Conservation (phyloP, 2,888 invertebrate genomes). For the Petrolisthes cinctipes region DNA sequence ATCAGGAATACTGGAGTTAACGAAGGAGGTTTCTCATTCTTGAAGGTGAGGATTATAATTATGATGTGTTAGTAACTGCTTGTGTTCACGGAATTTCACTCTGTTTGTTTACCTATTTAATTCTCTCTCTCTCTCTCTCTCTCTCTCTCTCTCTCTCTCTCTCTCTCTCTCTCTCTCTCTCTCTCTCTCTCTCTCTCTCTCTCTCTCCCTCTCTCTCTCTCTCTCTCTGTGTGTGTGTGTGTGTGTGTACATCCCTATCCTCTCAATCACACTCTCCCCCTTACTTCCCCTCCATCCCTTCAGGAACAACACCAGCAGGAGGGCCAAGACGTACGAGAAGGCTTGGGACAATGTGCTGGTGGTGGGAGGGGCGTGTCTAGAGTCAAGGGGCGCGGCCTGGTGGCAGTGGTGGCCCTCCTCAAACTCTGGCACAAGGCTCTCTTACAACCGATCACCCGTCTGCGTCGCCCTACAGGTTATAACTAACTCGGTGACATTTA, state of each 20-base stretch:
- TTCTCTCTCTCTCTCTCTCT: conserved; percentile 11
- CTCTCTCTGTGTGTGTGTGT: too few relatives aligned
- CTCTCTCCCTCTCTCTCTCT: neutral
- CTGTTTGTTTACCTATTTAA: neutral
- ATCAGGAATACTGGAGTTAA: neutral
- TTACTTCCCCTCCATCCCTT: neutral
- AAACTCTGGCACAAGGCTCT: conserved; percentile 25
- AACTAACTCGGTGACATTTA: neutral
- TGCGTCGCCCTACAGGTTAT: conserved; percentile 38
- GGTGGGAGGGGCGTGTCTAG: neutral
- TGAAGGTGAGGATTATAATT: too few relatives aligned
- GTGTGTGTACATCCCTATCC: neutral
- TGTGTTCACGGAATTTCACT: neutral
- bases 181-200: neutral
- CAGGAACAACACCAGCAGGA: too few relatives aligned
- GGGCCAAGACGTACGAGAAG: neutral
- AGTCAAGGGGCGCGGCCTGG: conserved; percentile 11
- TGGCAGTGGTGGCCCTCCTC: conserved; percentile 30
- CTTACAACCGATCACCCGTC: neutral
- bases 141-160: neutral
- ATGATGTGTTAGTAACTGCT: neutral
- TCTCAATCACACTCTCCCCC: too few relatives aligned
- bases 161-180: conserved; percentile 8
- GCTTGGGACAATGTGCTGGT: neutral
- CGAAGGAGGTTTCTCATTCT: too few relatives aligned